Evolutionary conservation across 2,888 invertebrate species (phyloP), one percentile per base, ranked within the genome.

Genomic region (Agrochola circellaris): DNA sequence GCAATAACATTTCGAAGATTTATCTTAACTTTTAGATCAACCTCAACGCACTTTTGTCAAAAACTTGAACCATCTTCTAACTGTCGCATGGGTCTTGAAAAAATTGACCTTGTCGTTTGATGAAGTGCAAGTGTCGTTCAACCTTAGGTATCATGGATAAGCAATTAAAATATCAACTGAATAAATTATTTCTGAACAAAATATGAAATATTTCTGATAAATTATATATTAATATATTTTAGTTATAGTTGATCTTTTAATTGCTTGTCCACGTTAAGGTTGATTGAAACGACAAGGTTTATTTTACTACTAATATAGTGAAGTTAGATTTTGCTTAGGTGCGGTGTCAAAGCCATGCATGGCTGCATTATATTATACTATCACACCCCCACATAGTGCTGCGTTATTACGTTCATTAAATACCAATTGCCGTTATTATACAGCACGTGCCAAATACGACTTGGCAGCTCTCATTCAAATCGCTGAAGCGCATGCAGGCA

Each of bases 381-480:
- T 65, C 60, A 70, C 15, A 77, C 34, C 42, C 54, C 42, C 45
- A 69, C 54, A 56, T 51, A 66, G 34, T 73, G 48, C 51, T 42
- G 23, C 48, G 48, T 69, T 83, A 78, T 65, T 70, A 82, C 61
- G 66, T 77, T 82, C 56, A 81, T 82, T 82, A 81, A 78, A 81
- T 83, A 83, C 72, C 54, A 83, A 81, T 83, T 69, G 56, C 30
- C 58, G 54, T 68, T 83, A 83, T 72, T 78, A 73, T 13, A 58
- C 48, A 78, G 68, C 73, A 78, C 73, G 68, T 69, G 81, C 79
- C 84, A 67, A 80, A 64, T 62, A 62, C 67, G 54, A 71, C 38
- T 82, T 84, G 80, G 82, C 84, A 84, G 62, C 65, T 66, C 68
- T 38, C 70, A 61, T 82, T 61, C 56, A 70, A 77, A 69, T 77